These are phyloP conservation scores for Hoplias malabaricus DNA, from an alignment of 2,113 vertebrate genomes.

Conservation along the genomic window DNA sequence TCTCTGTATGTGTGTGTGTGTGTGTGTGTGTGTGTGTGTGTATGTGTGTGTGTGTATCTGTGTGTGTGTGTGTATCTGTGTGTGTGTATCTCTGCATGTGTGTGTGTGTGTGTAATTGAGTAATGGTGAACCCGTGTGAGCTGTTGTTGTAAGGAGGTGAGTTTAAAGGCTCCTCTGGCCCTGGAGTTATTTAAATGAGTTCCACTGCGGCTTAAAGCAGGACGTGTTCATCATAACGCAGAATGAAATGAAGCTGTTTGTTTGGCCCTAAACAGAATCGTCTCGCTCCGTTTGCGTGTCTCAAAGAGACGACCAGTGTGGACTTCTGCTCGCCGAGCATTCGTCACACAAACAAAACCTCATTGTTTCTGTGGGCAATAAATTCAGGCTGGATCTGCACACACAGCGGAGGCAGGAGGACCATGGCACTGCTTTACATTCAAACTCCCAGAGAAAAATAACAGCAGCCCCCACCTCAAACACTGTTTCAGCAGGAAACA, in stretches of 20 bases:
- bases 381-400: slow-evolving; percentile 31
- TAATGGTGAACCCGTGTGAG: too few relatives aligned
- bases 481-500: slow-evolving; percentile 38
- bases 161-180: slow-evolving; percentile 3
- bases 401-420: slow-evolving; percentile 16
- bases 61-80: too few relatives aligned
- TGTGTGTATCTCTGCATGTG: too few relatives aligned
- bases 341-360: slow-evolving; percentile 36
- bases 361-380: slow-evolving; percentile 32
- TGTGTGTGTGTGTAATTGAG: too few relatives aligned
- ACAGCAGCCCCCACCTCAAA: slow-evolving; percentile 24
- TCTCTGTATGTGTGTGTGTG: too few relatives aligned
- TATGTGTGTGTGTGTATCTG: too few relatives aligned
- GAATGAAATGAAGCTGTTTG: slow-evolving; percentile 25
- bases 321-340: slow-evolving; percentile 1
- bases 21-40: too few relatives aligned
- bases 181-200: slow-evolving; percentile 37
- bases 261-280: slow-evolving; percentile 12
- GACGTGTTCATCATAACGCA: slow-evolving; percentile 9
- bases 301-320: slow-evolving; percentile 3
- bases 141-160: too few relatives aligned
- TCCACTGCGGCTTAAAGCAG: slow-evolving; percentile 1
- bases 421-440: too few relatives aligned
- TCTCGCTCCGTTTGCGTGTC: slow-evolving; percentile 20
- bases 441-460: background rate